A percentile compares a stretch with the other conserved stretches of the same genome.
Conservation (phyloP, 2,113 vertebrate species). For the Nematolebias whitei region DNA sequence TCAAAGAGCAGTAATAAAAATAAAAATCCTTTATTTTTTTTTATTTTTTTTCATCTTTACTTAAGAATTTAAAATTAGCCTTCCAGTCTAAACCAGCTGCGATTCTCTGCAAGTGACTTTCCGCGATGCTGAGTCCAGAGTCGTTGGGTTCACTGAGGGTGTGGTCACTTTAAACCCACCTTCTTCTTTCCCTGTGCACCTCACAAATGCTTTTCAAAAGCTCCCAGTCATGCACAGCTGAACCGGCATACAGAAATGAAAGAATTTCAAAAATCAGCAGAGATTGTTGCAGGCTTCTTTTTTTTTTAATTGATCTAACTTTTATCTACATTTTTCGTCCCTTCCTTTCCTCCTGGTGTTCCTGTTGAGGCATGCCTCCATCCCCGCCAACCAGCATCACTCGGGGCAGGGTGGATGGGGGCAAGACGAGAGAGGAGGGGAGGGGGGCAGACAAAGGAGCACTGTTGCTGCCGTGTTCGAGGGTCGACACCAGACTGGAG, state of each 20-base stretch:
- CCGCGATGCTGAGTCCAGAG: slow-evolving; percentile 31
- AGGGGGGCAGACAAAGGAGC: slow-evolving; percentile 87
- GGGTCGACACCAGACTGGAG: slow-evolving; percentile 61
- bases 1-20: slow-evolving; percentile 38
- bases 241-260: slow-evolving; percentile 83
- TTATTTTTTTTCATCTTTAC: slow-evolving; percentile 34
- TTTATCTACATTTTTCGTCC: slow-evolving; percentile 33
- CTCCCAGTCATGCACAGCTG: slow-evolving; percentile 79
- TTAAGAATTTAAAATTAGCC: slow-evolving; percentile 59
- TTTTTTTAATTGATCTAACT: slow-evolving; percentile 4
- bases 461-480: slow-evolving; percentile 80
- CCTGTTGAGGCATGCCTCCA: slow-evolving; percentile 87
- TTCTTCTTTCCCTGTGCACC: not conserved
- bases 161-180: slow-evolving; percentile 34
- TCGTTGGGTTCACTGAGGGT: slow-evolving; percentile 51
- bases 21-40: not conserved
- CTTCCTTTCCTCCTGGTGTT: slow-evolving; percentile 62
- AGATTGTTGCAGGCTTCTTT: slow-evolving; percentile 57
- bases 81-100: slow-evolving; percentile 36
- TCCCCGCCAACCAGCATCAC: slow-evolving; percentile 77
- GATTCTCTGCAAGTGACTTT: slow-evolving; percentile 34
- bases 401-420: slow-evolving; percentile 61
- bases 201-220: slow-evolving; percentile 54
- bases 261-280: slow-evolving; percentile 60
- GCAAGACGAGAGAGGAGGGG: slow-evolving; percentile 40